Percentiles rank a stretch among this genome's conserved stretches.
Evolutionary conservation across 2,888 invertebrate species (phyloP).

Genomic region (Heliconius hortense): DNA sequence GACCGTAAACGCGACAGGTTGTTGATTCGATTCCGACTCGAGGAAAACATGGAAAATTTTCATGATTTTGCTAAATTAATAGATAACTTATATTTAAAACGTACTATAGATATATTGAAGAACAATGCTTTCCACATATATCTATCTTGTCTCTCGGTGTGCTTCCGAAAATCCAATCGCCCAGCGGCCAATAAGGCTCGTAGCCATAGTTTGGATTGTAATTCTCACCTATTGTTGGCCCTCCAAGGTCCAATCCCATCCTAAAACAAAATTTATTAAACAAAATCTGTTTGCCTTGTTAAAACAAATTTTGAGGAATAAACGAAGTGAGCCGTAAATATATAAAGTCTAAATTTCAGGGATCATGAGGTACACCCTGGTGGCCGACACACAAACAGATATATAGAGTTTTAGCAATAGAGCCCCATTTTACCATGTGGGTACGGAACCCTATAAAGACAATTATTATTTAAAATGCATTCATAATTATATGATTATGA

Average conservation of each 20-base stretch:
- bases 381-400: too few species aligned
- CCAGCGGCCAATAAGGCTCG: conserved; percentile 51
- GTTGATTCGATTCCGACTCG: too few species aligned
- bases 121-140: conserved; percentile 31
- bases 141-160: conserved; percentile 20
- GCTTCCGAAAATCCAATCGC: conserved; percentile 47
- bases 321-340: too few species aligned
- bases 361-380: too few species aligned
- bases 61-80: background rate
- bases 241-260: background rate
- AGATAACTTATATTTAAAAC: conserved; percentile 6
- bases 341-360: too few species aligned
- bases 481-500: background rate
- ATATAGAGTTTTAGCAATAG: too few species aligned
- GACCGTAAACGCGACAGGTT: too few species aligned
- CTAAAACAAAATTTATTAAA: background rate
- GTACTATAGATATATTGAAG: conserved; percentile 34
- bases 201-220: conserved; percentile 50
- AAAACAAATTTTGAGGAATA: too few species aligned
- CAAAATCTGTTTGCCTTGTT: too few species aligned
- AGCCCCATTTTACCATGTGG: too few species aligned
- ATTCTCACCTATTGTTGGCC: conserved; percentile 1
- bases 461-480: background rate
- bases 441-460: too few species aligned
- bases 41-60: too few species aligned